Conservation (phyloP, 2,888 invertebrate genomes). For the Drosophila recens region DNA sequence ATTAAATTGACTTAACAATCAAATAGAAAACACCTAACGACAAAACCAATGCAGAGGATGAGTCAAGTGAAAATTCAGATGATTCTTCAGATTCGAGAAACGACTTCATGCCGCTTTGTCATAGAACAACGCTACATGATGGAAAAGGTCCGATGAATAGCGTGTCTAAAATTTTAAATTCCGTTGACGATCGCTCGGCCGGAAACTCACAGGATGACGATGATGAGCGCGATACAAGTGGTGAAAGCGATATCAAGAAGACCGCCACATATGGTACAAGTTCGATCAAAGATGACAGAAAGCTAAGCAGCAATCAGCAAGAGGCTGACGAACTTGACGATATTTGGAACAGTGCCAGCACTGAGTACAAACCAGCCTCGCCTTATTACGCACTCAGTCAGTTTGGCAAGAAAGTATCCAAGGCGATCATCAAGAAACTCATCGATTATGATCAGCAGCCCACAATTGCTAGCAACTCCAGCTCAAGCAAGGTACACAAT, state of each 20-base stretch:
- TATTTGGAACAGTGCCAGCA: constrained; percentile 77
- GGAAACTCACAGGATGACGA: constrained; percentile 82
- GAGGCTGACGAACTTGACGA: constrained; percentile 70
- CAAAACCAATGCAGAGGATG: constrained; percentile 63
- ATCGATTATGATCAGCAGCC: constrained; percentile 46
- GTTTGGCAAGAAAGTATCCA: constrained; percentile 68
- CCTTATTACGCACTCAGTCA: constrained; percentile 73
- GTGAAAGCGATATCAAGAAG: constrained; percentile 52
- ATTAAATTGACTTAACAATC: constrained; percentile 30
- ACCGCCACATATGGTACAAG: constrained; percentile 3
- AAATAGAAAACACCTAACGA: constrained; percentile 53
- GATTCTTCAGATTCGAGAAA: constrained; percentile 83
- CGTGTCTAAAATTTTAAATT: constrained; percentile 76
- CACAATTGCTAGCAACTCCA: constrained; percentile 20
- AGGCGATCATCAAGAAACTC: constrained; percentile 56
- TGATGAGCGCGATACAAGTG: constrained; percentile 69
- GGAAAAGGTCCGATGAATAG: constrained; percentile 56
- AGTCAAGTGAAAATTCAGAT: constrained; percentile 82
- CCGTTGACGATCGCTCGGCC: constrained; percentile 74
- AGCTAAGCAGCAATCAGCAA: constrained; percentile 23
- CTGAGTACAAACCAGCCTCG: constrained; percentile 75
- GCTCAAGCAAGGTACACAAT: constrained; percentile 59
- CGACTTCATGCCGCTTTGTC: constrained; percentile 73
- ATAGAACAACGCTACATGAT: constrained; percentile 47
- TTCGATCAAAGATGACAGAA: constrained; percentile 21